These are phyloP conservation scores for Halcyon badia DNA, from an alignment of 2,797 vertebrate genomes.

Conservation along the genomic window DNA sequence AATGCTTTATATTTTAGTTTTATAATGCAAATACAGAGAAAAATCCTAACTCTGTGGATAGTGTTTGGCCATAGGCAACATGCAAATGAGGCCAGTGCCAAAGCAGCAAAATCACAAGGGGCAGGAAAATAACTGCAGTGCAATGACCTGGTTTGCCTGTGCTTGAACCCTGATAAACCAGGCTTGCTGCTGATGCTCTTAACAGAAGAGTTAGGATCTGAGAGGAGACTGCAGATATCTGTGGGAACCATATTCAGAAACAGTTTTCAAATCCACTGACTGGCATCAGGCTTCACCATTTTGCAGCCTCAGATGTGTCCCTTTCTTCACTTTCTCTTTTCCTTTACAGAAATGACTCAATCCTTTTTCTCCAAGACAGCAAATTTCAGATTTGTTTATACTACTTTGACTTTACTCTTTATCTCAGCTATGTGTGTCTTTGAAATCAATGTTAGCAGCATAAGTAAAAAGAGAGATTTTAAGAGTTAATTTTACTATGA, in stretches of 20 bases:
- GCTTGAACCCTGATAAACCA: neutral
- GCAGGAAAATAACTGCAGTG: neutral
- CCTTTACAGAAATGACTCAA: neutral
- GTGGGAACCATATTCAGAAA: neutral
- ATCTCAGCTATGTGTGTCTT: neutral
- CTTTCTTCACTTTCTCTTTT: neutral
- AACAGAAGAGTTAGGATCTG: neutral
- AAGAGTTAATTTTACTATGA: constrained; percentile 34
- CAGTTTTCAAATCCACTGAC: neutral
- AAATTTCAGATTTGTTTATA: neutral
- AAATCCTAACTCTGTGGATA: neutral
- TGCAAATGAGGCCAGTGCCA: neutral
- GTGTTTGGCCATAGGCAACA: neutral
- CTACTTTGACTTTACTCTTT: neutral
- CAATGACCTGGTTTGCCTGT: neutral
- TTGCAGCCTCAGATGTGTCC: neutral
- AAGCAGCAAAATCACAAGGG: neutral
- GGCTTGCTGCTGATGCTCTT: neutral
- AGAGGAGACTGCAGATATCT: neutral
- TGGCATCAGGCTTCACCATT: neutral
- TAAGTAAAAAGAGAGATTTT: neutral
- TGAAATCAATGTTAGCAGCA: constrained; percentile 39
- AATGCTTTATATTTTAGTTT: neutral
- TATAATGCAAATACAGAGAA: neutral
- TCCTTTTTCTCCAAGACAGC: neutral